Base-by-base conservation (phyloP, 2,797 vertebrate species). In the Erethizon dorsatum region DNA sequence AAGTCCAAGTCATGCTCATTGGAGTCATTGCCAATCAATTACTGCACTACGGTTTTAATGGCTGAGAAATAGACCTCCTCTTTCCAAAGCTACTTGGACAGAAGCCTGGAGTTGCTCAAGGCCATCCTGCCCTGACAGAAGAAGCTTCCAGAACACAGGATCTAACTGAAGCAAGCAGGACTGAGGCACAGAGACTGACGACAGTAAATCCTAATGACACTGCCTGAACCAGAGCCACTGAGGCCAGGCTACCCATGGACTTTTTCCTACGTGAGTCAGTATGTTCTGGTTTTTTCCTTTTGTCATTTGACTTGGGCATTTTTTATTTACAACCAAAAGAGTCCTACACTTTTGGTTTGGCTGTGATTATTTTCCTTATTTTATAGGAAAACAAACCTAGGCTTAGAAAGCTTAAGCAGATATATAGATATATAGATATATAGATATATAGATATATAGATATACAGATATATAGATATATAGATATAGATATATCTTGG, bases 301-400 rank as follows among this genome's bases (percentile, higher is more conserved):
- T 52, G 8, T 28, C 82, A 71, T 85, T 85, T 33, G 18, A 67
- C 3, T 83, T 77, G 26, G 69, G 22, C 65, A 54, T 67, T 14
- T 83, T 54, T 75, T 57, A 41, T 79, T 78, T 89, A 7, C 20
- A 79, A 37, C 31, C 79, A 33, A 88, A 90, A 50, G 31, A 85
- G 31, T 84, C 65, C 17, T 88, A 0, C 80, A 63, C 13, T 93
- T 91, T 67, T 33, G 33, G 33, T 78, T 89, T 2, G 4, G 26
- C 2, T 73, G 26, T 91, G 92, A 52, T 31, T 57, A 63, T 85
- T 95, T 94, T 67, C 12, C 31, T 7, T 77, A 28, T 57, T 92
- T 93, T 63, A 83, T 54, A 83, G 45, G 22, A 94, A 93, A 82
- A 87, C 57, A 94, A 94, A 61, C 47, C 41, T 50, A 73, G 12